Base-by-base conservation (phyloP, 1,140 invertebrate species). In the Saxidomus purpurata region DNA sequence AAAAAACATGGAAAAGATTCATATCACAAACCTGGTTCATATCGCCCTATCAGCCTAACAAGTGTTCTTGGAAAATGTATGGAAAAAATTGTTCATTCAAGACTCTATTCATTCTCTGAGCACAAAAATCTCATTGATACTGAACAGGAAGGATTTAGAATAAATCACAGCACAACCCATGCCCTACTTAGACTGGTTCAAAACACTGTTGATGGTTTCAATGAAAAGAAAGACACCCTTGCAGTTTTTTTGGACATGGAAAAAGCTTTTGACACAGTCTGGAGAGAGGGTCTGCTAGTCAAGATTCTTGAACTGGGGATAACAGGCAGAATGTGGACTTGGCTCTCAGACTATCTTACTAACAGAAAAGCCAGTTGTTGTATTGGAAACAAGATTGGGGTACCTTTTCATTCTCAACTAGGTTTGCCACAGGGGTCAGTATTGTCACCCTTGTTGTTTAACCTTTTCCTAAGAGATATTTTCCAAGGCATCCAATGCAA, bases 71-170 rank as follows among this genome's bases (percentile, higher is more conserved):
- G n/a, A n/a, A n/a, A n/a, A n/a, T n/a, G n/a, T n/a, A n/a, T n/a
- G n/a, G n/a, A n/a, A n/a, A n/a, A n/a, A n/a, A n/a, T n/a, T n/a
- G n/a, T n/a, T n/a, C n/a, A n/a, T n/a, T n/a, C n/a, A n/a, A n/a
- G n/a, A n/a, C n/a, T n/a, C n/a, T n/a, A n/a, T 43, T 43, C 15
- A 40, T 82, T 17, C 55, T 13, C n/a, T 25, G 52, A 82, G 31
- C 79, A 82, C 55, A 11, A 59, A 1, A 22, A 38, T 9, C 31
- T 82, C 49, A 52, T 82, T 22, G 79, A 61, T 61, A 19, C 13
- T 38, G 79, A 82, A 82, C 79, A 82, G 40, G 79, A 82, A 34
- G 79, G 79, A 11, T 82, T 82, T 25, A 49, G n/a, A n/a, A n/a
- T n/a, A n/a, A n/a, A n/a, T n/a, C n/a, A n/a, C n/a, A n/a, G 38